Base-by-base conservation (phyloP, 2,888 invertebrate genomes). In the Tryphoninae sp. region DNA sequence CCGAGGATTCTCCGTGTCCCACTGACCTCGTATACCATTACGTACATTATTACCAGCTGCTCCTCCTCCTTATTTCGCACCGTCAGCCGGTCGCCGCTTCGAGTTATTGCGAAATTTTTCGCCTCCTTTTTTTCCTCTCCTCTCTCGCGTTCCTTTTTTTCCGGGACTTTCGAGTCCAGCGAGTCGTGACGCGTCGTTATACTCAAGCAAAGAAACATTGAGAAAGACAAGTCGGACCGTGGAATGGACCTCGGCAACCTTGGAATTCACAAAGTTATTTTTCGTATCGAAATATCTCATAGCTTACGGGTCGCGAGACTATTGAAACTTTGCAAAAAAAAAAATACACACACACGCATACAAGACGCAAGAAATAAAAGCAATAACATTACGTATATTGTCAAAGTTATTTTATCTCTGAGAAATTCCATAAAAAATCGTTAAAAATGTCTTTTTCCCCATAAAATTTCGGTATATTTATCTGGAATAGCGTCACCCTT, bases 21-120 rank as follows among this genome's bases (percentile, higher is more conserved):
- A 83, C 81, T 83, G 80, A 83, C 83, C 84, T 81, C 78, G 75
- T 81, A 84, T 81, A 59, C 40, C 75, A 73, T 76, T 62, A 78
- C 83, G 76, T 76, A 80, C 64, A 78, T 76, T 78, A 61, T 58
- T 23, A 55, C 19, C 19, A 19, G 40, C 40, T 61, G 58, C 76
- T 76, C 51, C 45, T 23, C 61, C 71, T 78, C 45, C 51, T 77
- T 59, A 22, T 45, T 68, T 76, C 53, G 51, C 55, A 53, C 55
- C 33, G 71, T 53, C 71, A 33, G 67, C 53, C 72, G 49, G 62
- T 78, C 67, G 73, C 33, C 22, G 65, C 42, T 59, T 40, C 67
- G 69, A 75, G 55, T 76, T 77, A 61, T 82, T 78, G 69, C 73
- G 74, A 82, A 64, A 83, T 78, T 26, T 45, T 16, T 51, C 9